These are phyloP conservation scores for Dinomys branickii DNA, from an alignment of 2,113 vertebrate genomes.

Conservation along the genomic window DNA sequence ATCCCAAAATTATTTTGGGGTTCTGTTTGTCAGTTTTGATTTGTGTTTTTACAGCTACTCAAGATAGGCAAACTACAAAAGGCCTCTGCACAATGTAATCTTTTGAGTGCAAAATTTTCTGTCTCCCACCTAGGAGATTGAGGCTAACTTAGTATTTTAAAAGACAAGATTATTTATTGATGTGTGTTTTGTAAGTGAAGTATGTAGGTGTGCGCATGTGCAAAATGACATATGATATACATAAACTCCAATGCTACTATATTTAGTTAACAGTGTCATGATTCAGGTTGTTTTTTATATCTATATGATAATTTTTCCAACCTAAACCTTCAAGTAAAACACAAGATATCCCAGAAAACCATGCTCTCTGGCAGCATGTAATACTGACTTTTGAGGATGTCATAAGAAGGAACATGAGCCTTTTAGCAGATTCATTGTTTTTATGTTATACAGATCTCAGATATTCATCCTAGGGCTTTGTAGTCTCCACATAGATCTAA, in stretches of 20 bases:
- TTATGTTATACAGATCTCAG: conserved; percentile 3
- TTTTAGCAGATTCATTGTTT: conserved; percentile 38
- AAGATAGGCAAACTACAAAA: background rate
- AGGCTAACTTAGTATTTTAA: background rate
- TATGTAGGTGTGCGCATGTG: background rate
- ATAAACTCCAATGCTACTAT: background rate
- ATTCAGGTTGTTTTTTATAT: background rate
- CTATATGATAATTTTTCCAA: conserved; percentile 40
- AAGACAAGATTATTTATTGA: background rate
- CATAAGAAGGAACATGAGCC: background rate
- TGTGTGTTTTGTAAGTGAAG: conserved; percentile 28
- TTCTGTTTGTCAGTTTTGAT: background rate
- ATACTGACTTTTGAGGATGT: background rate
- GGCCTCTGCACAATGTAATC: background rate
- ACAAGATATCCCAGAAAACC: background rate
- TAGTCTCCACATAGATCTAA: conserved; percentile 59
- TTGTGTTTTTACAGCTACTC: background rate
- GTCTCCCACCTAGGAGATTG: background rate
- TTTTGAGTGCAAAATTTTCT: background rate
- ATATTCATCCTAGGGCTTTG: conserved; percentile 52
- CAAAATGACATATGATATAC: background rate
- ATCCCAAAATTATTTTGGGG: background rate
- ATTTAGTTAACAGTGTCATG: conserved; percentile 10
- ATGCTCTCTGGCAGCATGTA: background rate
- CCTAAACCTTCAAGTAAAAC: background rate